A percentile compares a stretch with the other conserved stretches of the same genome.
phyloP scores from a whole-genome alignment of 2,113 vertebrate species.

The Dicentrarchus labrax region DNA sequence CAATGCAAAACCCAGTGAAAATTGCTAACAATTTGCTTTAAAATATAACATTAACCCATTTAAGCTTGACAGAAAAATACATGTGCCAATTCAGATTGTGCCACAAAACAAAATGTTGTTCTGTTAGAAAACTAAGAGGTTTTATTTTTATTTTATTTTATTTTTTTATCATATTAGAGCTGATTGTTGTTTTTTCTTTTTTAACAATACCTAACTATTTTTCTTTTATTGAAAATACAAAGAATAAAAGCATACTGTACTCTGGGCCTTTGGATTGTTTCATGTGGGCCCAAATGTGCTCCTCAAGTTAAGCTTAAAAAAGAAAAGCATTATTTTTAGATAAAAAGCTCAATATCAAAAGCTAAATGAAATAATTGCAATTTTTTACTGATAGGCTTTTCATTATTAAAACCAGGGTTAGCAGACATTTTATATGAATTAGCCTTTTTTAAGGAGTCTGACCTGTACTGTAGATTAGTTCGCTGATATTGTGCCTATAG shows the following conservation, averaged over 20 bases:
- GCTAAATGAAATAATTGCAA: not conserved
- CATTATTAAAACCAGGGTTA: not conserved
- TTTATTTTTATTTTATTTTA: no score
- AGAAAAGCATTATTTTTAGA: conserved; percentile 6
- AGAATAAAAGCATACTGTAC: not conserved
- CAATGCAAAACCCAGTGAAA: not conserved
- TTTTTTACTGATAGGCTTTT: not conserved
- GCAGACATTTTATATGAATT: conserved; percentile 27
- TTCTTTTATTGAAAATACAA: not conserved
- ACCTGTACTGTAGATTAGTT: conserved; percentile 4
- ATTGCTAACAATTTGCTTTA: no score
- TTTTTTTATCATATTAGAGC: not conserved
- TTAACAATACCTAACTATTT: not conserved
- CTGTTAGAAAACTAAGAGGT: not conserved
- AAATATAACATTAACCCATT: not conserved
- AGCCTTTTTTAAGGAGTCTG: not conserved
- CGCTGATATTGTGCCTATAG: not conserved
- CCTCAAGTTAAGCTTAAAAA: not conserved
- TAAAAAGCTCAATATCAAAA: not conserved
- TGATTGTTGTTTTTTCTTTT: not conserved
- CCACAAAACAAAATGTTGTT: not conserved
- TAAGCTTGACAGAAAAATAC: not conserved
- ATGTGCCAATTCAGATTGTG: not conserved
- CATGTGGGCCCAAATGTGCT: not conserved
- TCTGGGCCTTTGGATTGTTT: conserved; percentile 12